Conservation (phyloP, 2,888 invertebrate genomes). For the Meandrusa payeni region DNA sequence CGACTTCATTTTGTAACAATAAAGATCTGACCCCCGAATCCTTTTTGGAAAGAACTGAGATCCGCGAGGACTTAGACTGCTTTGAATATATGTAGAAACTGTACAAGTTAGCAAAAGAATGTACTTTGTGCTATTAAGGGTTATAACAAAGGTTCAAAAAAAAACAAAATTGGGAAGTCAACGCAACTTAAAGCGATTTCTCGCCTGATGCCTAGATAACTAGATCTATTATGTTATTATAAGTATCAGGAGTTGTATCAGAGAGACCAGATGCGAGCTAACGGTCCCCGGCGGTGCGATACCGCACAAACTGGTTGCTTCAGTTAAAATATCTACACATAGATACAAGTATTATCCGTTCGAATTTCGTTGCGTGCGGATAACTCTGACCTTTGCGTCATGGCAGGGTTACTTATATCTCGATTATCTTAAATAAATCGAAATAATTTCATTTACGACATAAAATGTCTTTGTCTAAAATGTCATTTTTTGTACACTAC, state of each 20-base stretch:
- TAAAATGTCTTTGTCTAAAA: no score
- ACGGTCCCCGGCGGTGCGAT: slow-evolving; percentile 66
- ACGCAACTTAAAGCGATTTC: slow-evolving; percentile 36
- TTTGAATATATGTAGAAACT: no score
- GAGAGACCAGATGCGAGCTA: slow-evolving; percentile 56
- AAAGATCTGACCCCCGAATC: no score
- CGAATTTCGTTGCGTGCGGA: slow-evolving; percentile 54
- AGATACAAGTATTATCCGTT: slow-evolving; percentile 40
- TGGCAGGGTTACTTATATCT: slow-evolving; percentile 55
- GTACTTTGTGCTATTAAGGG: no score
- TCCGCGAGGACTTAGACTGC: no score
- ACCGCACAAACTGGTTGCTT: slow-evolving; percentile 68
- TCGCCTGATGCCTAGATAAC: slow-evolving; percentile 38
- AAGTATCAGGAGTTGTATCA: slow-evolving; percentile 75
- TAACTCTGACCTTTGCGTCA: slow-evolving; percentile 58
- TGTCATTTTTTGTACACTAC: no score
- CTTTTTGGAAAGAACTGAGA: no score
- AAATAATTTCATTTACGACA: no score
- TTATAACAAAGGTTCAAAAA: no score
- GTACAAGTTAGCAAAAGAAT: no score
- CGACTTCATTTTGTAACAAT: no score
- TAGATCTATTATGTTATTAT: slow-evolving; percentile 74
- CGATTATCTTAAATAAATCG: not conserved
- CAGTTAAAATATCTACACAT: slow-evolving; percentile 52
- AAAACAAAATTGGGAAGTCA: no score